Evolutionary conservation across 2,888 invertebrate species (phyloP), one percentile per base, ranked within the genome.

Genomic region (Lathronympha strigana): DNA sequence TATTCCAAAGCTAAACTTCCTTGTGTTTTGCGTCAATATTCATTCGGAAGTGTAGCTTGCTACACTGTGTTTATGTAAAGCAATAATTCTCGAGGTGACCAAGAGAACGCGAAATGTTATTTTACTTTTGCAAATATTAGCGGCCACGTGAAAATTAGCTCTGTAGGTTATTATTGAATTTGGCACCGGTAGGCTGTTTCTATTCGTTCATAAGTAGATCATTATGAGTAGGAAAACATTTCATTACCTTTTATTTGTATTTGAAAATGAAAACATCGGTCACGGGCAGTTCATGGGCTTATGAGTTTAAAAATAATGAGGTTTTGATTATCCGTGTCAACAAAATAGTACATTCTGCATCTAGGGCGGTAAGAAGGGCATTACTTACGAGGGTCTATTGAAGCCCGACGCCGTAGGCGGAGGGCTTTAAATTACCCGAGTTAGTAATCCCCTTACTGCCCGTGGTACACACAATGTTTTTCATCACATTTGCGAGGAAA

Each of bases 201-300:
- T 19, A 17, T 36, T 43, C 25, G 15, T 49, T 28, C 21, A 47
- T 11, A 2, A 8, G 15, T 15, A 17, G 15, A 49, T 21, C 25
- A 8, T 49, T 49, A n/a, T n/a, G n/a, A n/a, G 3, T 47, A 47
- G 15, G 15, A 2, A 49, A 17, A 49, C 40, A 55, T 49, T 15
- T 21, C 1, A 21, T 15, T n/a, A n/a, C n/a, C n/a, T n/a, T n/a
- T n/a, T 49, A 49, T 63, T 49, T 38, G 38, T 25, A 33, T 33
- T 62, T 23, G 43, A 54, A 62, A 25, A 54, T n/a, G n/a, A 33
- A 36, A 23, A 36, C 23, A 36, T 55, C 28, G 40, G 55, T 43
- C 28, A 43, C 25, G 40, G 38, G 1, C 23, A 25, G 9, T 19
- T 55, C 19, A 38, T 43, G 43, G 43, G n/a, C n/a, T n/a, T 17